Evolutionary conservation across 2,113 vertebrate species (phyloP).

Genomic region (Willisornis vidua): DNA sequence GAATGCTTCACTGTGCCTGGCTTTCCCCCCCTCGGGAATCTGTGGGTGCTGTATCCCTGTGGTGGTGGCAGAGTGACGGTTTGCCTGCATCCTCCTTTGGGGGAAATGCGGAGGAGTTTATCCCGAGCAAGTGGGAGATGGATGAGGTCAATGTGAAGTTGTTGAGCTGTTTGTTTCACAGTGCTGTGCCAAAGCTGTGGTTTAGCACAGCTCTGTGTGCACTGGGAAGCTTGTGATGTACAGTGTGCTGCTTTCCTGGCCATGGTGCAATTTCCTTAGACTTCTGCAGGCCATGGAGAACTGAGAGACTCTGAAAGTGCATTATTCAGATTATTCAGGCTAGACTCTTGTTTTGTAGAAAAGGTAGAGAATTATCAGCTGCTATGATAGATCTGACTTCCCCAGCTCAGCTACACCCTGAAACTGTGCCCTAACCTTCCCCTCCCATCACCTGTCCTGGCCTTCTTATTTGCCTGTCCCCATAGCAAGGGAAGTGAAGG

Average conservation of each 20-base stretch:
- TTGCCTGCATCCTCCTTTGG: not conserved
- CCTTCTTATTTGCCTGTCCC: not conserved
- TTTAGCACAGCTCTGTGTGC: not conserved
- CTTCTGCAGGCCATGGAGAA: not conserved
- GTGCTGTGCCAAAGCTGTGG: not conserved
- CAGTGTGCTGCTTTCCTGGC: not conserved
- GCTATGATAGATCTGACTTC: not conserved
- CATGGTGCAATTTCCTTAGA: accelerated
- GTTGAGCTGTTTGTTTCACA: not conserved
- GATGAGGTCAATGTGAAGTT: not conserved
- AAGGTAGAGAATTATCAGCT: not conserved
- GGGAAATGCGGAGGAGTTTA: not conserved
- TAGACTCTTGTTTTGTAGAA: not conserved
- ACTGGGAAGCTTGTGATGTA: accelerated
- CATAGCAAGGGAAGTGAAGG: not conserved
- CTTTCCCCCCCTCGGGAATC: not conserved
- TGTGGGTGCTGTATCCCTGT: not conserved
- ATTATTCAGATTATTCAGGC: not conserved
- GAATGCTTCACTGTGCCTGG: not conserved
- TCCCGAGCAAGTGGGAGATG: not conserved
- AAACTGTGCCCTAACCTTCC: not conserved
- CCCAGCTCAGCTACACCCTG: not conserved
- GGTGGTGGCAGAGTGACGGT: not conserved
- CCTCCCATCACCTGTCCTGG: not conserved
- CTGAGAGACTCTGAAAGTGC: not conserved